Evolutionary conservation across 1,140 invertebrate genomes (phyloP), one percentile per base, ranked within the genome.

Genomic region (Chironomus striatipennis): DNA sequence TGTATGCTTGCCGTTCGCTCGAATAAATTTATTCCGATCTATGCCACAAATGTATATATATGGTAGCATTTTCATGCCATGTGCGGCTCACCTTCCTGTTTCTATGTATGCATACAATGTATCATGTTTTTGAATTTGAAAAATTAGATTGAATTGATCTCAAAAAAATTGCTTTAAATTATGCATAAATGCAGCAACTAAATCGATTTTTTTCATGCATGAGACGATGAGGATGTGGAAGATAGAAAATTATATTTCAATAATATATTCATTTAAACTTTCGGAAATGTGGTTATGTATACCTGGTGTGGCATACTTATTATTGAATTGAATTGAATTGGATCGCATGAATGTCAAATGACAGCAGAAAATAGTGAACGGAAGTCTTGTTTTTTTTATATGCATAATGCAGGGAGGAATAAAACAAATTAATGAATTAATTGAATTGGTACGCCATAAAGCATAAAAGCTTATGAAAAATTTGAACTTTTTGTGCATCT

Each of bases 61-160:
- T 34, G 5, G 24, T 34, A 34, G 24, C 24, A 57, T 12, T 57
- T 57, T 57, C 15, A n/a, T 57, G 47, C 47, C 47, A 57, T 57
- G 47, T 47, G 43, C n/a, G 47, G 47, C 47, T 57, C 47, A 57
- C 12, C 5, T 57, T 15, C 12, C 9, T n/a, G 5, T 57, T 5
- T 10, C 47, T 57, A 4, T 57, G 15, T 57, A 15, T n/a, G 47
- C 47, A 57, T n/a, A 57, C 47, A 57, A 57, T 57, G 12, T 57
- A 57, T 57, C 12, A 57, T 57, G n/a, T n/a, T 12, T n/a, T 10
- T 47, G 43, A 47, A 47, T n/a, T 12, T n/a, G 12, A 57, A 57
- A 57, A 57, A 57, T 57, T 57, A 57, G 47, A 57, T 57, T 57
- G n/a, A 57, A 57, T 47, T 47, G 43, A 47, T 47, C 43, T 8